These are phyloP conservation scores for Sclerurus mexicanus DNA, from an alignment of 2,113 vertebrate genomes.

Conservation along the genomic window DNA sequence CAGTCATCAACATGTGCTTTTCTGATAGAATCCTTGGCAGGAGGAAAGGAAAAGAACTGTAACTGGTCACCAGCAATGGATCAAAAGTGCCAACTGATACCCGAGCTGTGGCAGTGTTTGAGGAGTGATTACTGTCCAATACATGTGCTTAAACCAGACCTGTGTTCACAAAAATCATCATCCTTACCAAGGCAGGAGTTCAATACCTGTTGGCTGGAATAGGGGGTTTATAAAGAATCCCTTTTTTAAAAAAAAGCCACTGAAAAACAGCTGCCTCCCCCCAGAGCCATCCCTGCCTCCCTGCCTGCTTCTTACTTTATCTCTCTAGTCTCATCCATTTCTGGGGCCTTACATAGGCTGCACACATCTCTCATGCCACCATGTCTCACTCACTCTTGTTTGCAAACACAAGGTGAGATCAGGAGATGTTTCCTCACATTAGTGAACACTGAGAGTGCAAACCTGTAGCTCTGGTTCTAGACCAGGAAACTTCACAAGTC, in stretches of 20 bases:
- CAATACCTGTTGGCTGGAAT: background rate
- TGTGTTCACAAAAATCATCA: background rate
- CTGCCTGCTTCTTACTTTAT: background rate
- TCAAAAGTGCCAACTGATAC: background rate
- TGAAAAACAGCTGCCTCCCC: background rate
- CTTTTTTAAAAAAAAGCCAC: background rate
- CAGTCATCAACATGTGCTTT: background rate
- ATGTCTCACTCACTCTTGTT: rapidly evolving
- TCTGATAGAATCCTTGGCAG: background rate
- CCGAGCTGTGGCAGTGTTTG: background rate
- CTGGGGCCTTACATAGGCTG: background rate
- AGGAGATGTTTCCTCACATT: background rate
- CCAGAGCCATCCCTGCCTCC: background rate
- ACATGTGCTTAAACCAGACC: background rate
- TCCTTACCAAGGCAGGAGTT: background rate
- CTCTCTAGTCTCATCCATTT: background rate
- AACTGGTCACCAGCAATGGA: background rate
- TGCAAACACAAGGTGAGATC: background rate
- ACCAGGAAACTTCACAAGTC: background rate
- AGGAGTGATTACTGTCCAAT: background rate
- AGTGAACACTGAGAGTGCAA: background rate
- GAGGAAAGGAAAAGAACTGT: background rate
- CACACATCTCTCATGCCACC: background rate
- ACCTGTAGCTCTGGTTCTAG: background rate
- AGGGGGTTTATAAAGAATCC: background rate